A percentile compares a stretch with the other conserved stretches of the same genome.
Conservation (phyloP, 2,888 invertebrate species). For the Deilephila elpenor region DNA sequence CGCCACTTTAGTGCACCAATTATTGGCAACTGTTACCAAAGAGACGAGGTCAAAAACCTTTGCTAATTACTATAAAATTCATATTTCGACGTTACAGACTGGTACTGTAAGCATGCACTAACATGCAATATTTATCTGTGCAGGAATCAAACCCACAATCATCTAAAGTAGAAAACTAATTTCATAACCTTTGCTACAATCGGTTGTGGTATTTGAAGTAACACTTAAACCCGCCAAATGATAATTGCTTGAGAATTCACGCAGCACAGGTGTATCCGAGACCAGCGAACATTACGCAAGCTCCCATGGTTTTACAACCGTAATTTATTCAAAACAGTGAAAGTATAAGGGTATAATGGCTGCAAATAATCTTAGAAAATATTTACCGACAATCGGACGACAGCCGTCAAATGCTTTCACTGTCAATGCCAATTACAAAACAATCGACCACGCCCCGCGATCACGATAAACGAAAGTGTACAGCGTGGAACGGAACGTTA, state of each 20-base stretch:
- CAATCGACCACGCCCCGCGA: constrained; percentile 59
- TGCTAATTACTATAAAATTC: too few relatives aligned
- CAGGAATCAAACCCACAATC: too few relatives aligned
- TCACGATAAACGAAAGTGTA: constrained; percentile 49
- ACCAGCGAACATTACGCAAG: constrained; percentile 35
- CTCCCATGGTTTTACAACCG: constrained; percentile 29
- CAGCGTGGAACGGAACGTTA: constrained; percentile 36
- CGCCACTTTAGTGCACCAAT: not conserved
- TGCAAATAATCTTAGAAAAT: constrained; percentile 55
- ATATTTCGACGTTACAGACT: too few relatives aligned
- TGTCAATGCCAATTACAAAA: constrained; percentile 70
- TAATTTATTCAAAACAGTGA: constrained; percentile 55
- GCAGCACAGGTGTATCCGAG: constrained; percentile 21
- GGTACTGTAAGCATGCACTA: too few relatives aligned
- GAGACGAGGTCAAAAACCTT: not conserved
- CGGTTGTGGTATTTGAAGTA: not conserved
- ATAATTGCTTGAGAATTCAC: constrained; percentile 8
- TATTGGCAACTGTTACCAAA: not conserved
- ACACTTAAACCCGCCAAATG: not conserved
- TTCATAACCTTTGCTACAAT: too few relatives aligned
- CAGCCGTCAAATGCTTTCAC: constrained; percentile 65
- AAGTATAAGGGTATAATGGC: constrained; percentile 53
- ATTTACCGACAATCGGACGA: constrained; percentile 61
- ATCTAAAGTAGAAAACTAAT: too few relatives aligned
- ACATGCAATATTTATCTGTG: too few relatives aligned